Conservation (phyloP, 2,797 vertebrate species). For the Poecilia picta region DNA sequence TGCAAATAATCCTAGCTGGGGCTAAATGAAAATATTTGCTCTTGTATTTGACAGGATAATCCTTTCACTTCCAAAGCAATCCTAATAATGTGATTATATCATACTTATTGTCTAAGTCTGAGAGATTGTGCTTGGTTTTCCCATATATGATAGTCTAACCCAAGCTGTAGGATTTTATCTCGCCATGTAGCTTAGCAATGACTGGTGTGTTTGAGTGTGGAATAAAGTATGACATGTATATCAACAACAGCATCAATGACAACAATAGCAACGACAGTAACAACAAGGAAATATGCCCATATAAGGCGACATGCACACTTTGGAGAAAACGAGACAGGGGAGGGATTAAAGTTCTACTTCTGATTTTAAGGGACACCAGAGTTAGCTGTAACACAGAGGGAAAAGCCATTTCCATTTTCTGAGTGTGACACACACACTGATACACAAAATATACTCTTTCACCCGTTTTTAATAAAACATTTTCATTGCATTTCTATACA, state of each 20-base stretch:
- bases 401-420: not conserved
- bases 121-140: slow-evolving; percentile 45
- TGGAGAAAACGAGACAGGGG: slow-evolving; percentile 9
- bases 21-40: not conserved
- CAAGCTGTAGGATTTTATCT: slow-evolving; percentile 31
- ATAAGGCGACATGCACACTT: slow-evolving; percentile 60
- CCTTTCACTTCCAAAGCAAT: slow-evolving; percentile 7
- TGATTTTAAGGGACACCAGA: slow-evolving; percentile 6
- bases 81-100: not conserved
- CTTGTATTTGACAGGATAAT: not conserved
- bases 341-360: slow-evolving; percentile 8
- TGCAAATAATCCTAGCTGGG: not conserved
- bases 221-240: slow-evolving; percentile 26
- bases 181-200: slow-evolving; percentile 68
- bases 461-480: not conserved
- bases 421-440: not conserved
- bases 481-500: slow-evolving; percentile 1
- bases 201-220: slow-evolving; percentile 57
- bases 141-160: not conserved
- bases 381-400: slow-evolving; percentile 18
- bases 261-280: slow-evolving; percentile 55
- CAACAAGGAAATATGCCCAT: slow-evolving; percentile 46
- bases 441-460: not conserved
- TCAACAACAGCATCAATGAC: slow-evolving; percentile 33
- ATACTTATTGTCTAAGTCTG: slow-evolving; percentile 6